Base-by-base conservation (phyloP, 1,140 invertebrate genomes). In the Cepaea nemoralis region DNA sequence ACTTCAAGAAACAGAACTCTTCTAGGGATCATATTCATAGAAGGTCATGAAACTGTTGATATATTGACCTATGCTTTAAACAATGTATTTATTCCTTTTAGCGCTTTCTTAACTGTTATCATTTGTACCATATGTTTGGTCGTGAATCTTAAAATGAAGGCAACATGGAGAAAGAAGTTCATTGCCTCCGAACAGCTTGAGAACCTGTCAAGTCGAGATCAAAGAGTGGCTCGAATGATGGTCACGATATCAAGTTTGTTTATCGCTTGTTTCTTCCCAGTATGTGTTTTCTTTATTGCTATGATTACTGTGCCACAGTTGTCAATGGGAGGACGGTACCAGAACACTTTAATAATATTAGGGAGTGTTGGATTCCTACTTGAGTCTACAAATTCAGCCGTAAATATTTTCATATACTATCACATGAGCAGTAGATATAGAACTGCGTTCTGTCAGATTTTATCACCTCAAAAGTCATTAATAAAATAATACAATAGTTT, bases 181-280 rank as follows among this genome's bases (percentile, higher is more conserved):
- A 22, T n/a, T 14, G 6, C 50, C 2, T 12, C 6, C 24, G 50
- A 24, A 24, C 12, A 55, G n/a, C 3, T 24, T 55, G 50, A 55
- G 3, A 55, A 3, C 22, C 14, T n/a, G 3, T 22, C 50, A 14
- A 6, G 50, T 5, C 50, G 50, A 2, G 50, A 55, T 24, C 12
- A 55, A 24, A 55, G 50, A n/a, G 50, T 55, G 50, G 22, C 50
- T 24, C 14, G 5, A n/a, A 55, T 55, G 50, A 22, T 55, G 14
- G 22, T 24, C n/a, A 22, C 22, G 12, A 12, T 55, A 14, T 55
- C 50, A n/a, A 55, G 14, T 22, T 22, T 55, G 24, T 55, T 55
- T 55, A 55, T 55, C n/a, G 50, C n/a, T 55, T 55, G 50, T 55
- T 55, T 55, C 50, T n/a, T 55, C 12, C 50, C 50, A 55, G 50